Evolutionary conservation across 2,888 invertebrate genomes (phyloP).

Genomic region (Aelia acuminata): DNA sequence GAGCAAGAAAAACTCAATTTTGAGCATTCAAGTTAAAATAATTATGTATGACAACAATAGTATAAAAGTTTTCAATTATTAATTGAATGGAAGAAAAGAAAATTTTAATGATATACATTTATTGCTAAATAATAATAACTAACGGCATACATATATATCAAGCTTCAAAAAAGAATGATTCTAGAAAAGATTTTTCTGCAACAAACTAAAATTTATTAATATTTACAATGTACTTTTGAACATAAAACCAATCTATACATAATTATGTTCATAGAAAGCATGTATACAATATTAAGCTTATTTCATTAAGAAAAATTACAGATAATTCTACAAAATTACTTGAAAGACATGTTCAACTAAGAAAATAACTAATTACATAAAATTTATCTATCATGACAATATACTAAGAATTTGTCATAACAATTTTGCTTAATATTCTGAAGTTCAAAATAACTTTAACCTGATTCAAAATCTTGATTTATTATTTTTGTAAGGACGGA

Average conservation of each 20-base stretch:
- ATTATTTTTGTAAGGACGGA: neutral
- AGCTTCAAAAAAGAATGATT: neutral
- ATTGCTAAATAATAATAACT: neutral
- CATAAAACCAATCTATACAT: slow-evolving; percentile 36
- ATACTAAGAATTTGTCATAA: neutral
- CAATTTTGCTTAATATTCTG: neutral
- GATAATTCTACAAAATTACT: slow-evolving; percentile 13
- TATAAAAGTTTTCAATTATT: neutral
- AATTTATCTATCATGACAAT: neutral
- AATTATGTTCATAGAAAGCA: slow-evolving; percentile 15
- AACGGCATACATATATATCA: neutral
- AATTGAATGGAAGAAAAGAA: neutral
- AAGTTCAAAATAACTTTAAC: neutral
- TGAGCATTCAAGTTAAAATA: slow-evolving; percentile 25
- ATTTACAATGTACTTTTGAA: slow-evolving; percentile 17
- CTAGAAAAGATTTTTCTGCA: neutral
- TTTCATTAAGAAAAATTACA: neutral
- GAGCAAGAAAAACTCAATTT: slow-evolving; percentile 34
- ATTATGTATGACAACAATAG: neutral
- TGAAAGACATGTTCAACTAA: slow-evolving; percentile 22
- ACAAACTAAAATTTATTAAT: slow-evolving; percentile 12
- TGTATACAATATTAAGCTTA: slow-evolving; percentile 27
- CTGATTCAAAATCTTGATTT: neutral
- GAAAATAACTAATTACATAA: slow-evolving; percentile 8
- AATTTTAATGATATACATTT: neutral